Evolutionary conservation across 2,113 vertebrate genomes (phyloP), one percentile per base, ranked within the genome.

Genomic region (Rhadina sibilatrix): DNA sequence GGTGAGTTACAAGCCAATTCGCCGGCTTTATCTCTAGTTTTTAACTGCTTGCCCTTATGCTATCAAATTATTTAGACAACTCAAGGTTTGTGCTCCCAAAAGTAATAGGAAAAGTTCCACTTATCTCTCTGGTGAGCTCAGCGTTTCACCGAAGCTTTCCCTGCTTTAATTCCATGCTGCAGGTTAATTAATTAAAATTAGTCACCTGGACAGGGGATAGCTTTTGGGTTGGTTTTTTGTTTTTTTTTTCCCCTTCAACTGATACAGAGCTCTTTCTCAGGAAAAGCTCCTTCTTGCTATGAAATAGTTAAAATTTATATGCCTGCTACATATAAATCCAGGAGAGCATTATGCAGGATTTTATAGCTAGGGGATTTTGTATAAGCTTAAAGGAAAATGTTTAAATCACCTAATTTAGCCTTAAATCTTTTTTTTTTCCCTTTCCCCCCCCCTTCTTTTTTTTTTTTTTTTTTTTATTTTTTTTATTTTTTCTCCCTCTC

Each of bases 331-430:
- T 97, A 98, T 97, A 98, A 98, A 98, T 98, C 98, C 97, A 98
- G 97, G 95, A 96, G 95, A 98, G 97, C 96, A 98, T 98, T 98
- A 98, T 98, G 98, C 95, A 95, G 98, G 98, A 97, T 98, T 98
- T 98, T 98, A 98, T 97, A 98, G 98, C 97, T 97, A 97, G 97
- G 97, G 98, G 98, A 98, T 98, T 98, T 98, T 98, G 97, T 98
- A 98, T 98, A 98, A 98, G 98, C 98, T 98, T 98, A 97, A 98
- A 98, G 97, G 97, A 98, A 98, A 98, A 98, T 97, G 98, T 98
- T 98, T 98, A 98, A 98, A 98, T 98, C 97, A 98, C 98, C 98
- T 98, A 98, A 98, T 98, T 98, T 98, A 98, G 97, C 97, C 97
- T 98, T 98, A 97, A 98, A 98, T 97, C 89, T 91, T 97, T 96